Conservation (phyloP, 2,113 vertebrate genomes). For the Platysternon megacephalum region DNA sequence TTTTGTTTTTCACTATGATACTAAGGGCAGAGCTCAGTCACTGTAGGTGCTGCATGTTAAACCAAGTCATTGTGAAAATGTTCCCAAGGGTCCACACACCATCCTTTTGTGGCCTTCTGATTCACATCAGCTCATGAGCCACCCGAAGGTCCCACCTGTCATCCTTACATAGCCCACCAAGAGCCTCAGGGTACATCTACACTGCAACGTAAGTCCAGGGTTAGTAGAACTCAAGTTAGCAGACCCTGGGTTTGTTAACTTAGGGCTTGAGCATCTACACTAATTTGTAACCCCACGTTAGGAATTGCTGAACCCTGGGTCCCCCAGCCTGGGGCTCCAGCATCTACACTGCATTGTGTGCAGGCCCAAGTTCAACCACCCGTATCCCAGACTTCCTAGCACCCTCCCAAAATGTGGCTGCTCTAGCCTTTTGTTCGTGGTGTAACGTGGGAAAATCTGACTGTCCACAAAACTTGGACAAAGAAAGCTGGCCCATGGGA, state of each 20-base stretch:
- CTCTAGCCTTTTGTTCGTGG: neutral
- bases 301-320: neutral
- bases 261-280: neutral
- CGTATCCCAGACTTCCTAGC: neutral
- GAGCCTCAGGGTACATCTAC: neutral
- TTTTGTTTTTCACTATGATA: neutral
- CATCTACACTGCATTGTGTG: neutral
- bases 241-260: neutral
- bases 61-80: neutral
- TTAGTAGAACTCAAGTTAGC: neutral
- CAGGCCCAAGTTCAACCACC: neutral
- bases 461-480: neutral
- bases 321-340: neutral
- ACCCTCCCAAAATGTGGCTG: neutral
- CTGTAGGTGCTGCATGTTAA: neutral
- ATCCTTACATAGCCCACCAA: neutral
- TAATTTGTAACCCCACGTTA: neutral
- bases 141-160: neutral
- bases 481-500: neutral
- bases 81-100: neutral
- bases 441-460: neutral
- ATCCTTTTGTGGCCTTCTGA: neutral
- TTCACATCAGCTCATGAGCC: neutral
- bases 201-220: neutral
- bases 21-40: neutral